Evolutionary conservation across 2,888 invertebrate species (phyloP).

Genomic region (Pseudococcus viburni): DNA sequence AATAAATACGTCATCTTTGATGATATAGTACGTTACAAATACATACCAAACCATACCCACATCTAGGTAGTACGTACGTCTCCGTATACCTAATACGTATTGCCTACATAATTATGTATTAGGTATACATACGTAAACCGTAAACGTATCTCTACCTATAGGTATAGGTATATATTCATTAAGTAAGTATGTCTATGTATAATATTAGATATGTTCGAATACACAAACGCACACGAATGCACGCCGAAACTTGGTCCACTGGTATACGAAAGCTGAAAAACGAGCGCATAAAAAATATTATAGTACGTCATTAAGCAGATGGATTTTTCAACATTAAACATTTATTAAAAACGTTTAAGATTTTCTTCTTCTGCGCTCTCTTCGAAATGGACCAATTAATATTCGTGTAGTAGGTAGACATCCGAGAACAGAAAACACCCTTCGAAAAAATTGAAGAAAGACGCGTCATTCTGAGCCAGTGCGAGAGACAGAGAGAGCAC

Average conservation of each 20-base stretch:
- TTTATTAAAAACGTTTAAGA: constrained; percentile 62
- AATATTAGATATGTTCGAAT: no score
- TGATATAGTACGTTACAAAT: constrained; percentile 9
- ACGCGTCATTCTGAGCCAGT: not conserved
- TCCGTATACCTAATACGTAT: no score
- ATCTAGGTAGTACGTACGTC: not conserved
- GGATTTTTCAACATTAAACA: constrained; percentile 64
- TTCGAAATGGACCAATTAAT: constrained; percentile 64
- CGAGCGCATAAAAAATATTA: constrained; percentile 59
- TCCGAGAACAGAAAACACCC: not conserved
- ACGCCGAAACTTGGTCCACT: not conserved
- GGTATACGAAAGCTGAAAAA: constrained; percentile 9
- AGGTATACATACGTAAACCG: no score
- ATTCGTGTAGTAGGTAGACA: constrained; percentile 27
- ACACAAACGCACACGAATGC: not conserved
- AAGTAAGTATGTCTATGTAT: no score
- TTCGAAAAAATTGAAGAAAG: constrained; percentile 42
- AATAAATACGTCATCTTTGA: constrained; percentile 24
- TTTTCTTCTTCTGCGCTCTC: constrained; percentile 25
- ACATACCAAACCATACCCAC: not conserved
- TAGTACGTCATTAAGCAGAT: constrained; percentile 62
- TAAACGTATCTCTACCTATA: not conserved
- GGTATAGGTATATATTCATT: not conserved
- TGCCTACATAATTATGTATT: no score
- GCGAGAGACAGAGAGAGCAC: no score